These are phyloP conservation scores for Xanthostigma xanthostigma DNA, from an alignment of 2,888 invertebrate genomes.

Conservation along the genomic window DNA sequence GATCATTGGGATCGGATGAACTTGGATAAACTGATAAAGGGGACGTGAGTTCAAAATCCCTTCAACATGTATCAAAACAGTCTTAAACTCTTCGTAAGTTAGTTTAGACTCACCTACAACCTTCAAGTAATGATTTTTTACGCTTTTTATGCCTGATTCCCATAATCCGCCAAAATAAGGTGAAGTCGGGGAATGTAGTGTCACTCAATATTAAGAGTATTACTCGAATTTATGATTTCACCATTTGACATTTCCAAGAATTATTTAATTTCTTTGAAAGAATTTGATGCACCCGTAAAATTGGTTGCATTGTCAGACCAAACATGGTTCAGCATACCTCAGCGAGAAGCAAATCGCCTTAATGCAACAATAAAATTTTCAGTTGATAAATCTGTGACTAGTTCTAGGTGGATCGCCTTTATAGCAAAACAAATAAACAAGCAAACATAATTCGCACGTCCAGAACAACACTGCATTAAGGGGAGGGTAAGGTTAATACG, in stretches of 20 bases:
- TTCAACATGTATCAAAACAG: conserved; percentile 17
- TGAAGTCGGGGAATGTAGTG: conserved; percentile 17
- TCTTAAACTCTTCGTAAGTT: conserved; percentile 19
- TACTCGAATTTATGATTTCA: conserved; percentile 1
- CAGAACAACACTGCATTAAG: no score
- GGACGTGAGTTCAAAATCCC: conserved; percentile 20
- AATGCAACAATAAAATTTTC: conserved; percentile 10
- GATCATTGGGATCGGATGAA: conserved; percentile 14
- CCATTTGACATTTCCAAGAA: not conserved
- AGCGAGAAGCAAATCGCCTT: conserved; percentile 6
- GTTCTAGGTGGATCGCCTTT: conserved; percentile 11
- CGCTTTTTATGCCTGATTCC: conserved; percentile 18
- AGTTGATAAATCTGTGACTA: conserved; percentile 9
- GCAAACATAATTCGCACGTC: conserved; percentile 5
- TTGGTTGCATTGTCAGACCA: conserved; percentile 11
- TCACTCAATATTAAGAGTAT: conserved; percentile 12
- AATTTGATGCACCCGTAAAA: conserved; percentile 9
- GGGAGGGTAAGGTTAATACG: no score
- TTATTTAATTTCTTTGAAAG: not conserved
- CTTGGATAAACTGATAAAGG: conserved; percentile 13
- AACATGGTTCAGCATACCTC: conserved; percentile 5
- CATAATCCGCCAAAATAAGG: conserved; percentile 20
- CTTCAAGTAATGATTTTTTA: conserved; percentile 16
- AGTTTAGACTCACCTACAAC: conserved; percentile 13
- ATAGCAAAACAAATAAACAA: conserved; percentile 15